Evolutionary conservation across 2,113 vertebrate genomes (phyloP), one percentile per base, ranked within the genome.

Genomic region (Machaerirhynchus nigripectus): DNA sequence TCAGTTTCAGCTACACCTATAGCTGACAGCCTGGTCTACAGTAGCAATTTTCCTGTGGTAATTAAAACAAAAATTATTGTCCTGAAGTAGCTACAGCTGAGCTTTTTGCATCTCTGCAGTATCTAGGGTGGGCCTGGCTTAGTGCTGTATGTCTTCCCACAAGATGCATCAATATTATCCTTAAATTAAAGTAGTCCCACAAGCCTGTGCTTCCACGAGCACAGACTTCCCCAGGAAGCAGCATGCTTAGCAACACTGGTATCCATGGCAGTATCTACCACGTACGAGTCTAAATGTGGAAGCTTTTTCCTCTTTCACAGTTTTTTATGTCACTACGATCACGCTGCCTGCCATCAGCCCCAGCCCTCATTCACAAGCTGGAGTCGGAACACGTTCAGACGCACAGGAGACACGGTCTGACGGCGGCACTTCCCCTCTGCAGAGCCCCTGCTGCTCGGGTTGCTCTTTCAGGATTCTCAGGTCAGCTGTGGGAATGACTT

Each of bases 241-340:
- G 55, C 57, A 80, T 9, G 26, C 95, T 80, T 88, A 93, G 95
- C 90, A 96, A 85, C 92, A 56, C 46, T 44, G 87, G 94, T 91
- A 90, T 85, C 92, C 82, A 87, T 10, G 39, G 57, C 75, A 87
- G 44, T 79, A 85, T 44, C 57, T 83, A 46, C 57, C 70, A 76
- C 52, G 44, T 53, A 76, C 0, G 4, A 83, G 64, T 74, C 74
- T 93, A 96, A 95, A 95, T 83, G 85, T 60, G 49, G 90, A 90
- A 97, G 61, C 65, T 76, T 22, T 65, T 69, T 92, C 59, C 31
- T 27, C 60, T 94, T 83, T 90, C 84, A 91, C 44, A 47, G 30
- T 24, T 89, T 88, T 90, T 75, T 80, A 52, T 87, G 70, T 80
- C 59, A 57, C 78, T 85, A 53, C 31, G 21, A 35, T 79, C 61